Evolutionary conservation across 30 jellyfish, hydroid and myxozoan genomes (phyloP).

Genomic region (Mastigias papua): DNA sequence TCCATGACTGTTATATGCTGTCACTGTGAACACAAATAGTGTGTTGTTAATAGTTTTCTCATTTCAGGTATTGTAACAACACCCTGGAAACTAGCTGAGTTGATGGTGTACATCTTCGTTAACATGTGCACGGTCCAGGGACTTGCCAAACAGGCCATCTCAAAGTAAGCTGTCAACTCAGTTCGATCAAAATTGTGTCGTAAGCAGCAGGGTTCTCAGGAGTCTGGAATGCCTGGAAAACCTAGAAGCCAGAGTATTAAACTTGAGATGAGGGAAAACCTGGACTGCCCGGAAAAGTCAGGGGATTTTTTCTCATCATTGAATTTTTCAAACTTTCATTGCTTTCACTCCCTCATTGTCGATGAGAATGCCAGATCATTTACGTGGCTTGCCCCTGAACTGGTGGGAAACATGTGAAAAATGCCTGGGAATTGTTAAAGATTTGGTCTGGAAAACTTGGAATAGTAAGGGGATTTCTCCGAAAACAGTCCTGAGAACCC

Average conservation of each 20-base stretch:
- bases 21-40: too few relatives aligned
- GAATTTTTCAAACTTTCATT: not conserved
- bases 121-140: conserved; percentile 69
- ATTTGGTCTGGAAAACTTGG: too few relatives aligned
- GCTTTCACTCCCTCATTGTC: not conserved
- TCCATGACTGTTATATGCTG: too few relatives aligned
- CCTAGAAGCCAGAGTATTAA: not conserved
- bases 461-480: too few relatives aligned
- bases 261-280: not conserved
- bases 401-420: not conserved
- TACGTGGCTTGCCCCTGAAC: not conserved
- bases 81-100: conserved; percentile 43
- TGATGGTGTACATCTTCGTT: conserved; percentile 43
- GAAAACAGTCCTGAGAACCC: too few relatives aligned
- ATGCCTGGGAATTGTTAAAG: too few relatives aligned
- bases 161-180: conserved; percentile 20
- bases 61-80: conserved; percentile 33
- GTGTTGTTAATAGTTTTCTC: too few relatives aligned
- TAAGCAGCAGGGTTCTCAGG: not conserved
- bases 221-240: too few relatives aligned
- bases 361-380: not conserved
- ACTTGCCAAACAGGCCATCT: not conserved
- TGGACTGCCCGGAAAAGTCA: not conserved
- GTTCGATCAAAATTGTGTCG: not conserved
- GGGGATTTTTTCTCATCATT: not conserved